Evolutionary conservation across 2,888 invertebrate genomes (phyloP), one percentile per base, ranked within the genome.

Genomic region (Conchocele bisecta): DNA sequence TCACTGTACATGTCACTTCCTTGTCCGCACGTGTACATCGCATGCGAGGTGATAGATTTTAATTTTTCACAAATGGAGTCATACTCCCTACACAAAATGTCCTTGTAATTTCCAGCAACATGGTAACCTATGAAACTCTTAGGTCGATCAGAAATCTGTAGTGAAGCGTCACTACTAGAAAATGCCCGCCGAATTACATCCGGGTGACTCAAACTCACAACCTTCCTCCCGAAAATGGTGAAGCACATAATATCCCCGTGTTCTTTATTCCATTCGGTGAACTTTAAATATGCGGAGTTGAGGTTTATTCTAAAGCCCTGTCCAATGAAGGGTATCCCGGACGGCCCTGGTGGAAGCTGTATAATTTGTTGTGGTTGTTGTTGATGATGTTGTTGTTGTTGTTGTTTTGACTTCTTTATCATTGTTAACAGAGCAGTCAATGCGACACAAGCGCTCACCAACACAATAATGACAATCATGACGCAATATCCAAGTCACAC

Each of bases 71-170:
- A 77, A 1, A 61, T 35, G 13, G 65, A 65, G 37, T 77, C 77
- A 64, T 77, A 71, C n/a, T 56, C 24, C 29, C 77, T 41, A 42
- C 74, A 77, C 33, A 77, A 51, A 22, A 77, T 54, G 44, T 77
- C 77, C 37, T 77, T 77, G 33, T 77, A 74, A 5, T 33, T 31
- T 13, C 61, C 48, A 1, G 67, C 77, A 11, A 74, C 56, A 37
- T 60, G 74, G 17, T 68, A 58, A n/a, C 77, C 77, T 26, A 74
- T 68, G 46, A 77, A 77, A 26, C 74, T 74, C 17, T 56, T 51
- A 1, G 77, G 77, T 26, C 77, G 54, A 35, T 77, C 77, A 44
- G 68, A 74, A 5, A 71, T 51, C 6, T 31, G 22, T 11, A 15
- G n/a, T 3, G 64, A 41, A 13, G 51, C 50, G 15, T 75, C 68